Percentiles rank a stretch among this genome's conserved stretches.
phyloP scores from a whole-genome alignment of 1,140 invertebrate species.

The Dryas iulia region DNA sequence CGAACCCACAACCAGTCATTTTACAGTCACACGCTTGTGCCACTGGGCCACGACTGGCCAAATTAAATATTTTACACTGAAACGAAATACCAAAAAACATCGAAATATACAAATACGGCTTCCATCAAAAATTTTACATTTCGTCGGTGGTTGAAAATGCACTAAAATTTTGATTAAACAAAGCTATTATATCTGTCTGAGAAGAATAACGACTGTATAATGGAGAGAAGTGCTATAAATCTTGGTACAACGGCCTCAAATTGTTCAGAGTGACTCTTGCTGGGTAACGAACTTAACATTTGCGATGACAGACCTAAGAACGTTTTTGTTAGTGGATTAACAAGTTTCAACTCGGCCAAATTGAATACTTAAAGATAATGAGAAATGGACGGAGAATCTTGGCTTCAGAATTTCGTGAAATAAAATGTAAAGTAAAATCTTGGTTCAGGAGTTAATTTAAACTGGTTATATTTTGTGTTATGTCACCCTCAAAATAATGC shows the following conservation, averaged over 20 bases:
- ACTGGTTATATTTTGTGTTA: neutral
- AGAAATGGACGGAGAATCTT: neutral
- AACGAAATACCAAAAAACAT: neutral
- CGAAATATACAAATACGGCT: neutral
- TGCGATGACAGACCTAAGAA: conserved; percentile 36
- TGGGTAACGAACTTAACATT: conserved; percentile 35
- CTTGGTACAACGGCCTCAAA: conserved; percentile 25
- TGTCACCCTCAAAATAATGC: no score
- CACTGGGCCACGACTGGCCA: neutral
- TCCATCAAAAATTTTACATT: conserved; percentile 8
- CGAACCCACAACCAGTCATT: no score
- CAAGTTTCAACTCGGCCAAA: conserved; percentile 18
- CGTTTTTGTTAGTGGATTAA: conserved; percentile 43
- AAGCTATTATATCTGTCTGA: conserved; percentile 22
- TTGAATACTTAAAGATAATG: conserved; percentile 28
- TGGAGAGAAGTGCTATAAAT: conserved; percentile 31
- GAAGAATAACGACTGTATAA: conserved; percentile 21
- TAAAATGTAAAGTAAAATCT: neutral
- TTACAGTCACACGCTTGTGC: no score
- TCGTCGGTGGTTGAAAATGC: neutral
- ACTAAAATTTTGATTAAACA: conserved; percentile 2
- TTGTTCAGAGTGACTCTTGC: conserved; percentile 31
- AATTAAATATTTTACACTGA: neutral
- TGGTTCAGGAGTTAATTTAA: neutral
- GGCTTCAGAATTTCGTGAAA: neutral